These are phyloP conservation scores for Trichechus manatus DNA, from an alignment of 2,113 vertebrate genomes.

Conservation along the genomic window DNA sequence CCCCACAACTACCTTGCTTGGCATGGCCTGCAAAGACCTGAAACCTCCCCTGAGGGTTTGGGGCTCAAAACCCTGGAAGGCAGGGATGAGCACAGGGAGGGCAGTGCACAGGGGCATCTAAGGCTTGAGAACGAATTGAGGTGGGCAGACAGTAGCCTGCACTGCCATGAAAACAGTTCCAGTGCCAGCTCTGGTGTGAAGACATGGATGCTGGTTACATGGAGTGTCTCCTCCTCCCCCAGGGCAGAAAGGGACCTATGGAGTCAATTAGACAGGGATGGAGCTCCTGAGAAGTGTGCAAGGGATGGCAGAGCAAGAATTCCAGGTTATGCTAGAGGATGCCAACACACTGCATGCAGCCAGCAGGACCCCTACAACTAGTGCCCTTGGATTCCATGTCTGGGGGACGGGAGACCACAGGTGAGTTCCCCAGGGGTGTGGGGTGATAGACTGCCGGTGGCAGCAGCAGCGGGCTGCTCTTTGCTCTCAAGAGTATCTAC, in stretches of 20 bases:
- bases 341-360: neutral
- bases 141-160: too few species aligned
- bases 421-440: neutral
- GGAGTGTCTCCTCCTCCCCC: accelerated
- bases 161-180: accelerated
- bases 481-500: too few species aligned
- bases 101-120: too few species aligned
- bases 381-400: accelerated
- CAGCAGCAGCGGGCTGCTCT: neutral
- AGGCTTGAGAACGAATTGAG: neutral
- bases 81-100: too few species aligned
- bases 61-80: neutral
- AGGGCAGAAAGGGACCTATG: neutral
- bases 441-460: neutral
- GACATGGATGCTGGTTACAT: accelerated
- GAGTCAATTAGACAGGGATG: accelerated
- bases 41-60: neutral
- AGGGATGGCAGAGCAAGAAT: neutral
- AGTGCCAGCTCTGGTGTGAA: too few species aligned
- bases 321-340: neutral
- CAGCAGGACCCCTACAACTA: neutral
- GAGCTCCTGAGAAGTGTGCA: neutral
- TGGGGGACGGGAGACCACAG: accelerated
- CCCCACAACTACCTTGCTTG: neutral
- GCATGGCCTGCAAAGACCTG: neutral